Percentiles rank a stretch among this genome's conserved stretches.
phyloP scores from a whole-genome alignment of 2,888 invertebrate species.

The Noctua fimbriata region DNA sequence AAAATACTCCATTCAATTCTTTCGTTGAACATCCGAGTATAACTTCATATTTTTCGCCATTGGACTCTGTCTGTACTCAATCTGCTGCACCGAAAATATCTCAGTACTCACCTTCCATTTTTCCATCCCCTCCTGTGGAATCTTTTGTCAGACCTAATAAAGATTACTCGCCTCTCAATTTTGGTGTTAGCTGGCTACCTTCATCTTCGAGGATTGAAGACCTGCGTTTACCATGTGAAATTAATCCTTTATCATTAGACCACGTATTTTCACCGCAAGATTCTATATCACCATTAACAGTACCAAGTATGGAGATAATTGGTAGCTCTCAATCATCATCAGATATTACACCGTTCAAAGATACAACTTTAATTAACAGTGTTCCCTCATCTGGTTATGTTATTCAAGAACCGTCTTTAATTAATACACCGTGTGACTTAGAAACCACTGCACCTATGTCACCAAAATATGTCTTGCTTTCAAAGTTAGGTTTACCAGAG shows the following conservation, averaged over 20 bases:
- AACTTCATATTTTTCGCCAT: neutral
- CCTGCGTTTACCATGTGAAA: neutral
- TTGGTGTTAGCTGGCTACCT: constrained; percentile 7
- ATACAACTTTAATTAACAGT: neutral
- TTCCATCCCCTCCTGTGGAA: constrained; percentile 16
- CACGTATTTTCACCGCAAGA: neutral
- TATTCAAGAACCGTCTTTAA: neutral
- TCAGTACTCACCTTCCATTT: neutral
- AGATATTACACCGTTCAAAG: neutral
- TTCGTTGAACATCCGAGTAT: neutral
- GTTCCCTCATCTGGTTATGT: neutral
- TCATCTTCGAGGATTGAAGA: neutral
- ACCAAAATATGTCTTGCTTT: neutral
- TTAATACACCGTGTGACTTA: neutral
- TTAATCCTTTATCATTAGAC: neutral
- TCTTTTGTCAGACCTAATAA: neutral
- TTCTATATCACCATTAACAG: neutral
- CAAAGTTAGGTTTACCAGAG: neutral
- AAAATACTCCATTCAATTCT: neutral
- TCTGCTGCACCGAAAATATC: neutral
- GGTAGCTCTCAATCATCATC: neutral
- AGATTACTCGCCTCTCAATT: constrained; percentile 13
- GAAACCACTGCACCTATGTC: no score
- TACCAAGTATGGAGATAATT: neutral
- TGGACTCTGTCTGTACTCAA: neutral